phyloP scores from a whole-genome alignment of 1,140 invertebrate species.

The Lepidotrigona ventralis region DNA sequence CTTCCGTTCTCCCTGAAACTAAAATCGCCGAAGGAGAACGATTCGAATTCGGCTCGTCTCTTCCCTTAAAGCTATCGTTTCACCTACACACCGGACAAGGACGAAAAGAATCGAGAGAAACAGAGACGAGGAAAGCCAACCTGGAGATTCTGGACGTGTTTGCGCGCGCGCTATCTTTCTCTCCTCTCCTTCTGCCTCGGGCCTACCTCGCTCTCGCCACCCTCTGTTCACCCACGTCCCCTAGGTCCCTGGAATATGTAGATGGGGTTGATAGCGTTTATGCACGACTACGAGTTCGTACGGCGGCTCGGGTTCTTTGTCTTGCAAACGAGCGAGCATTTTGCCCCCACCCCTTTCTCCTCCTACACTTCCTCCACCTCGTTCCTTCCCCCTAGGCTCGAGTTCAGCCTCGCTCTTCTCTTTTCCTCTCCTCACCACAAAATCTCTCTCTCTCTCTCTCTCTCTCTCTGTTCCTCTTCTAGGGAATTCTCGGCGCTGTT shows the following conservation, averaged over 20 bases:
- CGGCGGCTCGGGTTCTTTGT: constrained; percentile 73
- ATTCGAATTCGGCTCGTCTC: constrained; percentile 32
- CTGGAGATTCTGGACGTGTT: constrained; percentile 32
- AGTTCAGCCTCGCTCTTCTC: constrained; percentile 50
- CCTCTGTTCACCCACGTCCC: background rate
- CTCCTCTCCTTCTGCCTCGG: constrained; percentile 27
- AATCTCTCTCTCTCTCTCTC: constrained; percentile 6
- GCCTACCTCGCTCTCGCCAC: background rate
- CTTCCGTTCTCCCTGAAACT: background rate
- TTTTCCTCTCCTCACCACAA: constrained; percentile 29
- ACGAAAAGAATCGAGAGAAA: background rate
- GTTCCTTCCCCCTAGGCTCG: background rate
- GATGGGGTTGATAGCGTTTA: constrained; percentile 76
- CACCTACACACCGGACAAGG: background rate
- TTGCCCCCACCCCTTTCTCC: constrained; percentile 50
- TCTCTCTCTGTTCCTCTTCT: constrained; percentile 39
- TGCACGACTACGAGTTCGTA: constrained; percentile 73
- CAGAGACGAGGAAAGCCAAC: too few species aligned
- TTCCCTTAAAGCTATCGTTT: constrained; percentile 15
- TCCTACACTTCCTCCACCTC: background rate
- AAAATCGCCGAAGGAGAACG: constrained; percentile 25
- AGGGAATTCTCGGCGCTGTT: constrained; percentile 32
- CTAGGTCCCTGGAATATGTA: constrained; percentile 67
- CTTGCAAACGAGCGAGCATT: constrained; percentile 75
- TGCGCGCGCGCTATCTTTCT: constrained; percentile 49